Percentiles rank a stretch among this genome's conserved stretches.
These are phyloP conservation scores for Drosophila dives DNA, from an alignment of 2,888 invertebrate genomes.

Conservation along the genomic window DNA sequence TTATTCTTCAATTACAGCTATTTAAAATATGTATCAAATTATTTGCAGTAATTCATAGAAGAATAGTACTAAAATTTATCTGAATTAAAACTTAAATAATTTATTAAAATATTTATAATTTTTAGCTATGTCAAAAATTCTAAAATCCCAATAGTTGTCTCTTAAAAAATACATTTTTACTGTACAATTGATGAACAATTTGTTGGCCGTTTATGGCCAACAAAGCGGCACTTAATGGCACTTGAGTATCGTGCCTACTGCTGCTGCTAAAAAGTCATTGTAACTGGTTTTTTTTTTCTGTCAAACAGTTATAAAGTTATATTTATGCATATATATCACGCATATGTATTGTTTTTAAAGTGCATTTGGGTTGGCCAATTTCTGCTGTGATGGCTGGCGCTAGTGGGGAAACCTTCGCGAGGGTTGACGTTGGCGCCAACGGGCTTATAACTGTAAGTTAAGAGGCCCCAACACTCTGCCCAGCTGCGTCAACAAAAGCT, in stretches of 20 bases:
- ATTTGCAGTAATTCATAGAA: constrained; percentile 13
- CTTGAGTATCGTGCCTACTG: constrained; percentile 34
- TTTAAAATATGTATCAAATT: constrained; percentile 25
- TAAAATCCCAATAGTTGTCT: not conserved
- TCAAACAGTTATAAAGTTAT: constrained; percentile 4
- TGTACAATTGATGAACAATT: constrained; percentile 11
- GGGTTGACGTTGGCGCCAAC: constrained; percentile 59
- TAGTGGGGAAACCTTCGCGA: constrained; percentile 48
- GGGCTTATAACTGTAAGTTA: constrained; percentile 63
- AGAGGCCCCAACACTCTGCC: constrained; percentile 53
- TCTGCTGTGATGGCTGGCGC: constrained; percentile 47
- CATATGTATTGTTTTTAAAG: constrained; percentile 17
- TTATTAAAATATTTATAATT: not conserved
- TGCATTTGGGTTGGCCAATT: constrained; percentile 30
- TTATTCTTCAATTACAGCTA: constrained; percentile 35
- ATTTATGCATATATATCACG: not conserved
- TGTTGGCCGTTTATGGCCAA: constrained; percentile 38
- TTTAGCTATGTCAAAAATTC: not conserved
- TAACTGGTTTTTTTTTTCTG: constrained; percentile 33
- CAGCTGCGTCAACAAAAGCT: constrained; percentile 71
- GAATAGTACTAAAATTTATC: not conserved
- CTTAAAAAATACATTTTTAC: constrained; percentile 18
- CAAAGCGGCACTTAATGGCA: constrained; percentile 44
- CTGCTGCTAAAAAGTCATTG: constrained; percentile 40
- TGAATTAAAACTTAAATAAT: not conserved